Conservation (phyloP, 1,140 invertebrate species). For the Psilanteris sp. region DNA sequence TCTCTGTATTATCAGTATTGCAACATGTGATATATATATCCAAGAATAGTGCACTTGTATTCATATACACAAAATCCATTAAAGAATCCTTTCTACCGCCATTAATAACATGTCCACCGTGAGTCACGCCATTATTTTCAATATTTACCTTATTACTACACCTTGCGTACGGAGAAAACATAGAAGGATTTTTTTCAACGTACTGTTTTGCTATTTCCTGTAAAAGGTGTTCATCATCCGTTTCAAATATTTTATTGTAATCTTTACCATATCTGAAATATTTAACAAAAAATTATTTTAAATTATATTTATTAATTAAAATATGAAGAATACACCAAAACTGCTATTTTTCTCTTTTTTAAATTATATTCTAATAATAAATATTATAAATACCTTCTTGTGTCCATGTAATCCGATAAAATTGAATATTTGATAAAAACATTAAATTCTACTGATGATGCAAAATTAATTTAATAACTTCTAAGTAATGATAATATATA, state of each 20-base stretch:
- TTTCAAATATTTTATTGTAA: conserved; percentile 53
- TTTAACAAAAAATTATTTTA: too few species aligned
- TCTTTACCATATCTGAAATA: conserved; percentile 39
- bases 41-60: conserved; percentile 73
- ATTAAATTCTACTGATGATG: too few species aligned
- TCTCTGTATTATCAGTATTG: conserved; percentile 66
- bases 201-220: conserved; percentile 68
- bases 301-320: too few species aligned
- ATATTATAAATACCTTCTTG: too few species aligned
- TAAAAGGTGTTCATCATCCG: conserved; percentile 67
- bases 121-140: conserved; percentile 63
- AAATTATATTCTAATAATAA: too few species aligned
- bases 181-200: conserved; percentile 62
- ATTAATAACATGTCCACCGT: conserved; percentile 61
- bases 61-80: conserved; percentile 74
- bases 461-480: not conserved
- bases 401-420: too few species aligned
- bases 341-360: too few species aligned
- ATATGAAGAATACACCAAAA: too few species aligned
- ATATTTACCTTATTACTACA: conserved; percentile 62
- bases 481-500: not conserved
- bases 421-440: too few species aligned
- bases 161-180: conserved; percentile 47
- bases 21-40: conserved; percentile 77
- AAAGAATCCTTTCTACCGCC: conserved; percentile 66